Evolutionary conservation across 2,888 invertebrate species (phyloP), one percentile per base, ranked within the genome.

Genomic region (Scaeva pyrastri): DNA sequence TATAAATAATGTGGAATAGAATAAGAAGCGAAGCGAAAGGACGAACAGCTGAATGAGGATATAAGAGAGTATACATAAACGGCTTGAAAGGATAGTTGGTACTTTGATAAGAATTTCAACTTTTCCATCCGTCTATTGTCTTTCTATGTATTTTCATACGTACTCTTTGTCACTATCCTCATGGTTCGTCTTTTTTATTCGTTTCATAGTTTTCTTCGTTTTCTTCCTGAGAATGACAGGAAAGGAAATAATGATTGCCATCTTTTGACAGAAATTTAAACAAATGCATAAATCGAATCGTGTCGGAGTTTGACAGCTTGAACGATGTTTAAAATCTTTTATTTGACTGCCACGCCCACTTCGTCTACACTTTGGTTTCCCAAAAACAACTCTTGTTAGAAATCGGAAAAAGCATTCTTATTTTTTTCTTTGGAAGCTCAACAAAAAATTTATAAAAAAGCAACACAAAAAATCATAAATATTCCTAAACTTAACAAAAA

Each of bases 101-200:
- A 82, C 83, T 80, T 76, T 75, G 84, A 85, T 80, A 85, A 80
- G 84, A 85, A 85, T 85, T 85, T 85, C 75, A 76, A 85, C 75
- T 76, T 80, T 80, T 80, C 60, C 84, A 80, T 80, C 82, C 64
- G 60, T 85, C 74, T 55, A 80, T 85, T 80, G 80, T 80, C 62
- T 85, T 66, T 79, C 43, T 26, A 6, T 41, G 39, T 56, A 16
- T 31, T 1, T 56, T 10, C 19, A 39, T 19, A 19, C 19, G 6
- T n/a, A 58, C 23, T 36, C 43, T 60, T 58, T 52, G 23, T 41
- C 48, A 26, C 50, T 76, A 52, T 43, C n/a, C n/a, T n/a, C 62
- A n/a, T 68, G 41, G 68, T 68, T n/a, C n/a, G n/a, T n/a, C n/a
- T n/a, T n/a, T 73, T 52, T 64, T 55, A 66, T 48, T n/a, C n/a